These are phyloP conservation scores for Hozukius guyotensis DNA, from an alignment of 2,797 vertebrate species.

Conservation along the genomic window DNA sequence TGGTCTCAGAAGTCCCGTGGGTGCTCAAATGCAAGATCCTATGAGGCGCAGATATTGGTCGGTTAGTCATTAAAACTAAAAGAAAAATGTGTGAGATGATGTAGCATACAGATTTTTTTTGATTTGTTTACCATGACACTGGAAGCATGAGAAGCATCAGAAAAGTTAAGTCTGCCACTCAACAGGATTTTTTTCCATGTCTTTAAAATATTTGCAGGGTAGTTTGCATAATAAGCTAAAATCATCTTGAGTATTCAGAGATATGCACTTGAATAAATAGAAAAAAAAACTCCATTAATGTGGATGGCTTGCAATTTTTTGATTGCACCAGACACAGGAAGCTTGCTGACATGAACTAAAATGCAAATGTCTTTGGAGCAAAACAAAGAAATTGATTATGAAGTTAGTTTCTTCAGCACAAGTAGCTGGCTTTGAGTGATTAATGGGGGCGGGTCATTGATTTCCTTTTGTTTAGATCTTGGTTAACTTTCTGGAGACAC, in stretches of 20 bases:
- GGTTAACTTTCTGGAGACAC: constrained; percentile 88
- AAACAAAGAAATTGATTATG: constrained; percentile 92
- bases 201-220: constrained; percentile 67
- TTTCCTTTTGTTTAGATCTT: constrained; percentile 89
- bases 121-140: background rate
- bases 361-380: constrained; percentile 87
- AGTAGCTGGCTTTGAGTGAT: constrained; percentile 86
- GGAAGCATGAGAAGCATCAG: constrained; percentile 15
- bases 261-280: constrained; percentile 81
- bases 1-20: constrained; percentile 51
- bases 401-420: constrained; percentile 87
- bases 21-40: constrained; percentile 38
- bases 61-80: constrained; percentile 28
- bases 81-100: background rate
- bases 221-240: constrained; percentile 74
- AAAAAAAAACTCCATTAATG: constrained; percentile 81
- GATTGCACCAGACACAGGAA: constrained; percentile 86
- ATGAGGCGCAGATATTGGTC: constrained; percentile 21
- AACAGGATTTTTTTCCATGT: constrained; percentile 11
- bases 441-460: constrained; percentile 87
- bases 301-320: constrained; percentile 83
- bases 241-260: constrained; percentile 82
- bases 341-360: constrained; percentile 83
- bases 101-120: background rate
- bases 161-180: constrained; percentile 56